Percentiles rank a stretch among this genome's conserved stretches.
Conservation (phyloP, 2,888 invertebrate species). For the Pachliopta kotzebuea region DNA sequence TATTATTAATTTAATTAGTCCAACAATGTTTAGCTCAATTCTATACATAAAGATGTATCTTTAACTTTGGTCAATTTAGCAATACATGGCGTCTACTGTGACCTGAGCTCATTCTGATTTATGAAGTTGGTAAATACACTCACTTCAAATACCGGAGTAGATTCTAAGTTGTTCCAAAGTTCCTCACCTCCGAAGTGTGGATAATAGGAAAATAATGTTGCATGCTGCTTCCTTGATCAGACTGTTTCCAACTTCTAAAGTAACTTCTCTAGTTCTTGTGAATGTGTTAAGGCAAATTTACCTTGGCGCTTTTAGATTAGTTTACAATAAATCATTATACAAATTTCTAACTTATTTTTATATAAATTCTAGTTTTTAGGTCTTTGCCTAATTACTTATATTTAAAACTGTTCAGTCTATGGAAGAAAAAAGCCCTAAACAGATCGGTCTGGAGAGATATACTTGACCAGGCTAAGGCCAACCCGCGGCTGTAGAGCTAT, state of each 20-base stretch:
- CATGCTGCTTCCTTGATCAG: slow-evolving; percentile 19
- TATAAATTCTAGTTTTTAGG: too few relatives aligned
- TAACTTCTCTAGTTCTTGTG: slow-evolving; percentile 18
- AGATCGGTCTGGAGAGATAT: too few relatives aligned
- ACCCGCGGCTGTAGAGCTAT: too few relatives aligned
- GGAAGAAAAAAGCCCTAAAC: too few relatives aligned
- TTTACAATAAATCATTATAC: neutral
- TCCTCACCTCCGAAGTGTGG: slow-evolving; percentile 18
- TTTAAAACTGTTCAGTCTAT: too few relatives aligned
- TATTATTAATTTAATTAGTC: too few relatives aligned
- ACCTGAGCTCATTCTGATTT: slow-evolving; percentile 14
- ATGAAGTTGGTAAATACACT: slow-evolving; percentile 20
- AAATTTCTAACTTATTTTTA: neutral
- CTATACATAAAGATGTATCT: too few relatives aligned
- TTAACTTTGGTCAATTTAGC: slow-evolving; percentile 5
- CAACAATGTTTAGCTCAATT: too few relatives aligned
- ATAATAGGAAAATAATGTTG: slow-evolving; percentile 29
- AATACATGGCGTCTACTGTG: slow-evolving; percentile 1
- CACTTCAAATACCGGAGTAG: slow-evolving; percentile 17
- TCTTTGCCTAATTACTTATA: too few relatives aligned
- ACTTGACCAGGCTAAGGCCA: too few relatives aligned
- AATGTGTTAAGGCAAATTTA: slow-evolving; percentile 20
- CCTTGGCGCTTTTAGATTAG: slow-evolving; percentile 3
- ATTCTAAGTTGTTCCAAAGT: slow-evolving; percentile 22
- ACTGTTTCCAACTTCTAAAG: slow-evolving; percentile 22